Conservation (phyloP, 2,888 invertebrate species). For the Rotaria socialis region DNA sequence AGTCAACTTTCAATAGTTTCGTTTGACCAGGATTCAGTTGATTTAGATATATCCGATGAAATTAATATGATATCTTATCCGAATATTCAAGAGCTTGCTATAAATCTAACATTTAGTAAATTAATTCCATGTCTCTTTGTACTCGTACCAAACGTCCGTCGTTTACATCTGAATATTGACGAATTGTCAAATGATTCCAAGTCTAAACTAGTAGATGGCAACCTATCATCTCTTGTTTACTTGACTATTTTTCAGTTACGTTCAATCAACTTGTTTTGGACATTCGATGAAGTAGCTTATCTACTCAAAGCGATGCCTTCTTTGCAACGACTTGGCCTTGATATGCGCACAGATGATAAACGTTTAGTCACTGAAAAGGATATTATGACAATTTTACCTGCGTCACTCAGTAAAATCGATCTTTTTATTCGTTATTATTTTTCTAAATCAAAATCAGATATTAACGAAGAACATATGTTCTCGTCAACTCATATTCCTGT, state of each 20-base stretch:
- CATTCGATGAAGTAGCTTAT: neutral
- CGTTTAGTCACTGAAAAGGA: neutral
- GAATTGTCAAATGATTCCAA: neutral
- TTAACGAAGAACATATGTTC: neutral
- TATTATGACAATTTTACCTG: neutral
- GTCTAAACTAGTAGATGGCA: neutral
- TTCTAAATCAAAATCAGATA: neutral
- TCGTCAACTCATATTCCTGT: neutral
- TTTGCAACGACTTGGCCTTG: neutral
- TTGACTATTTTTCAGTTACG: neutral
- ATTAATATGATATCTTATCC: neutral
- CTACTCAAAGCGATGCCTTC: neutral
- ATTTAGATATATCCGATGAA: neutral
- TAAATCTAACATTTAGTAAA: neutral
- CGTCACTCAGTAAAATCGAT: neutral
- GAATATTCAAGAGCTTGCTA: neutral
- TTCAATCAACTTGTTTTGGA: neutral
- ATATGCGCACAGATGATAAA: neutral
- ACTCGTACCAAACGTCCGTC: neutral
- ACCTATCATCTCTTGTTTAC: neutral
- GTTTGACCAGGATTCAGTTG: neutral
- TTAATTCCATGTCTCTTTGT: neutral
- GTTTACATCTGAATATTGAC: neutral
- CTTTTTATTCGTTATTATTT: neutral
- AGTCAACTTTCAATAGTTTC: neutral